These are phyloP conservation scores for Heliconius erato DNA, from an alignment of 2,888 invertebrate genomes.

Conservation along the genomic window DNA sequence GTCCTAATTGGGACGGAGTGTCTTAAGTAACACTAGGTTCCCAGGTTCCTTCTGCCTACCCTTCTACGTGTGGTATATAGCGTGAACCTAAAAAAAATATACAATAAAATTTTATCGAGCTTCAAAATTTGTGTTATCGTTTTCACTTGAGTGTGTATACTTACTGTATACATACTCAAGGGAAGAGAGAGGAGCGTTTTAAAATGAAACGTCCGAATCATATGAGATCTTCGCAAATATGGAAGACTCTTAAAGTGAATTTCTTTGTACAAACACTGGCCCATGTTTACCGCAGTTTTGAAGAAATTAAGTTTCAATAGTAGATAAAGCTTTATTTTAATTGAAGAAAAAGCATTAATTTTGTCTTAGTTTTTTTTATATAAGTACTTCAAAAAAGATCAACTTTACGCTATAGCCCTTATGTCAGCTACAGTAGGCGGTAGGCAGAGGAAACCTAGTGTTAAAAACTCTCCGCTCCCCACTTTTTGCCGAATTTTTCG, in stretches of 20 bases:
- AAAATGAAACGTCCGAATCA: slow-evolving; percentile 31
- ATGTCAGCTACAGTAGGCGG: too few species aligned
- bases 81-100: too few species aligned
- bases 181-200: neutral
- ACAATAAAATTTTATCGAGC: too few species aligned
- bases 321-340: neutral
- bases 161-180: neutral
- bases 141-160: neutral
- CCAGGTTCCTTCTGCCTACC: too few species aligned
- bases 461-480: too few species aligned
- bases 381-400: neutral
- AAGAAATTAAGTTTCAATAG: slow-evolving; percentile 15
- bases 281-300: slow-evolving; percentile 28
- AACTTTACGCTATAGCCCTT: too few species aligned
- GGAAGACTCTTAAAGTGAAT: slow-evolving; percentile 30
- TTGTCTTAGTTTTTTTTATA: neutral
- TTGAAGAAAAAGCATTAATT: neutral
- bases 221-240: slow-evolving; percentile 40
- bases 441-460: too few species aligned
- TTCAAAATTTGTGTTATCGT: neutral
- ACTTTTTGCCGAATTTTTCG: too few species aligned
- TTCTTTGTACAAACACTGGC: slow-evolving; percentile 39
- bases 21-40: too few species aligned
- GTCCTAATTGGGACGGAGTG: too few species aligned
- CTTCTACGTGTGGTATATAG: too few species aligned